Percentiles rank a stretch among this genome's conserved stretches.
Evolutionary conservation across 2,797 vertebrate species (phyloP).

Genomic region (Rhabdomys pumilio): DNA sequence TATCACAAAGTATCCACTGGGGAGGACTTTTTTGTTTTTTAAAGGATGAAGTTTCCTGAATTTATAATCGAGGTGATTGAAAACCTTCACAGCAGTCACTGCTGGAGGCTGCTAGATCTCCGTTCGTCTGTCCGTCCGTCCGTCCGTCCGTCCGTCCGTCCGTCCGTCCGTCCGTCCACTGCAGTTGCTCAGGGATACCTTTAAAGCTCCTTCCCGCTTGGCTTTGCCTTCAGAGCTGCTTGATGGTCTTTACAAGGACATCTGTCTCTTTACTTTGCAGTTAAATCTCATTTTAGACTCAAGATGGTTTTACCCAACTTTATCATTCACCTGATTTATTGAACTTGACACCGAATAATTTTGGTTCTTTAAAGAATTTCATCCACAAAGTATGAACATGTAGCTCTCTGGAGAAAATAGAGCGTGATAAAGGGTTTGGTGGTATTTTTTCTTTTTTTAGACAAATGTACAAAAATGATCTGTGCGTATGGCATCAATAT

Average conservation of each 20-base stretch:
- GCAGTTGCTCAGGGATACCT: neutral
- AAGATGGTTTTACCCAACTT: constrained; percentile 52
- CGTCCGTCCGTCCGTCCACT: neutral
- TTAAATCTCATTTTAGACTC: constrained; percentile 68
- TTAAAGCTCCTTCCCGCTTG: neutral
- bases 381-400: constrained; percentile 14
- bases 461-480: neutral
- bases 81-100: neutral
- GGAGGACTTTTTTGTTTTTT: neutral
- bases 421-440: neutral
- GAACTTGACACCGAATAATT: constrained; percentile 65
- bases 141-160: too few species aligned
- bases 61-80: constrained; percentile 44
- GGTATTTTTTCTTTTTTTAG: neutral
- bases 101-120: neutral
- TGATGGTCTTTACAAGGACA: constrained; percentile 62
- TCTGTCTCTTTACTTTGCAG: constrained; percentile 68
- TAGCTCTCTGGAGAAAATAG: neutral
- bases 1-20: neutral
- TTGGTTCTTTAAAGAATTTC: constrained; percentile 42
- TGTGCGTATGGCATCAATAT: neutral
- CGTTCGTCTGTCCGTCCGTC: neutral
- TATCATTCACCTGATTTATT: constrained; percentile 62
- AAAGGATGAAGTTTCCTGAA: constrained; percentile 50
- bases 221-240: constrained; percentile 10